A percentile compares a stretch with the other conserved stretches of the same genome.
These are phyloP conservation scores for Amphipyra tragopoginis DNA, from an alignment of 2,888 invertebrate species.

Conservation along the genomic window DNA sequence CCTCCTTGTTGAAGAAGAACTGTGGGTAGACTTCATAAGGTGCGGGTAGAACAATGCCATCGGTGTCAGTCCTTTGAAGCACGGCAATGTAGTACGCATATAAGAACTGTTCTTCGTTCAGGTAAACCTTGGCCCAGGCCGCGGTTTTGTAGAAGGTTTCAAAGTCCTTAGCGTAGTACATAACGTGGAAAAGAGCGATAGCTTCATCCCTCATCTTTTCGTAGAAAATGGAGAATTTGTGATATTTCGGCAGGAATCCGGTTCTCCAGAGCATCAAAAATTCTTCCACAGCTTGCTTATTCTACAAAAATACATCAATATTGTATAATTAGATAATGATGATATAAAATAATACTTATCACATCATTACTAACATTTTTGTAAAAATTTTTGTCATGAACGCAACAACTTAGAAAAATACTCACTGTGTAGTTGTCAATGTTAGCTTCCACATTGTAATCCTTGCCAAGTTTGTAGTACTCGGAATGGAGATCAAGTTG, in stretches of 20 bases:
- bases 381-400: too few species aligned
- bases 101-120: constrained; percentile 91
- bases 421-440: constrained; percentile 73
- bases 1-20: constrained; percentile 90
- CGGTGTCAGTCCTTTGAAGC: constrained; percentile 89
- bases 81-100: constrained; percentile 91
- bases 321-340: not conserved
- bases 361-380: too few species aligned
- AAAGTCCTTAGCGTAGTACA: constrained; percentile 91
- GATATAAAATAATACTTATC: not conserved
- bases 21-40: constrained; percentile 92
- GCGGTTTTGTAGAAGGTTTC: constrained; percentile 90
- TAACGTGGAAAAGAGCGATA: constrained; percentile 87
- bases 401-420: not conserved
- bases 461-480: constrained; percentile 77
- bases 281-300: constrained; percentile 81
- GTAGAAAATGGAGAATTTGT: constrained; percentile 87
- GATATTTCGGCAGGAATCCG: constrained; percentile 84
- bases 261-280: constrained; percentile 79
- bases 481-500: constrained; percentile 68
- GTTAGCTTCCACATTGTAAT: constrained; percentile 78
- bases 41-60: constrained; percentile 90
- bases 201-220: constrained; percentile 84
- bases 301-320: constrained; percentile 65
- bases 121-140: constrained; percentile 87